phyloP scores from a whole-genome alignment of 2,113 vertebrate species.

The Urocolius indicus region DNA sequence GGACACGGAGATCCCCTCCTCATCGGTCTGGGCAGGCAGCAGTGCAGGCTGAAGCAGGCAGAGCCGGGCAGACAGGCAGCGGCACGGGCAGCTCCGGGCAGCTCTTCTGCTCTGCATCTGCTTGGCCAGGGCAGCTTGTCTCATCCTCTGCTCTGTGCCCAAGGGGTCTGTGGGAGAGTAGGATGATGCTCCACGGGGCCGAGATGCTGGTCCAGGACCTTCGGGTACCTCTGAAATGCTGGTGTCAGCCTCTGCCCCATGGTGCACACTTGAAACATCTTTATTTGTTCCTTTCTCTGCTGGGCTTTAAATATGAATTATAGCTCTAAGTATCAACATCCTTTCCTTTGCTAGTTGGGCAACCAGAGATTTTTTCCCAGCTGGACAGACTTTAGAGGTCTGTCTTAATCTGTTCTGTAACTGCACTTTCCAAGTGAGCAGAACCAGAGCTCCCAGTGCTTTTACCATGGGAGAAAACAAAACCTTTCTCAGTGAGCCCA shows the following conservation, averaged over 20 bases:
- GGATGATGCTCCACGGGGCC: background rate
- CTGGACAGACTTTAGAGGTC: background rate
- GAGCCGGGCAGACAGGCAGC: background rate
- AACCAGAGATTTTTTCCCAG: background rate
- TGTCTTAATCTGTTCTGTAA: background rate
- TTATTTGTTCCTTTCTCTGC: background rate
- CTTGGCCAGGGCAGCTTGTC: rapidly evolving
- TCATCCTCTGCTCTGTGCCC: background rate
- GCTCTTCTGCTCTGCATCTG: background rate
- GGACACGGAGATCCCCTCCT: background rate
- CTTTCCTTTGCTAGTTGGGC: background rate
- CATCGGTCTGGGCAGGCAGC: background rate
- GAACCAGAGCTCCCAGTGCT: background rate
- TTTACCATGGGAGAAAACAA: background rate
- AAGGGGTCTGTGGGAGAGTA: rapidly evolving
- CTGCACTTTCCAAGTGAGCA: background rate
- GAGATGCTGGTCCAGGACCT: background rate
- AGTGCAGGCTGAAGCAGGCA: background rate
- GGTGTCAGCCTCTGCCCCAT: background rate
- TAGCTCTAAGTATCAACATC: background rate
- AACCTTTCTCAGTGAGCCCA: background rate
- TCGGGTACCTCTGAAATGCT: background rate
- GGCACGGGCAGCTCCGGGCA: rapidly evolving
- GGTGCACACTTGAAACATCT: background rate
- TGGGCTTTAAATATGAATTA: background rate